phyloP scores from a whole-genome alignment of 2,797 vertebrate genomes.

The Coendou prehensilis region DNA sequence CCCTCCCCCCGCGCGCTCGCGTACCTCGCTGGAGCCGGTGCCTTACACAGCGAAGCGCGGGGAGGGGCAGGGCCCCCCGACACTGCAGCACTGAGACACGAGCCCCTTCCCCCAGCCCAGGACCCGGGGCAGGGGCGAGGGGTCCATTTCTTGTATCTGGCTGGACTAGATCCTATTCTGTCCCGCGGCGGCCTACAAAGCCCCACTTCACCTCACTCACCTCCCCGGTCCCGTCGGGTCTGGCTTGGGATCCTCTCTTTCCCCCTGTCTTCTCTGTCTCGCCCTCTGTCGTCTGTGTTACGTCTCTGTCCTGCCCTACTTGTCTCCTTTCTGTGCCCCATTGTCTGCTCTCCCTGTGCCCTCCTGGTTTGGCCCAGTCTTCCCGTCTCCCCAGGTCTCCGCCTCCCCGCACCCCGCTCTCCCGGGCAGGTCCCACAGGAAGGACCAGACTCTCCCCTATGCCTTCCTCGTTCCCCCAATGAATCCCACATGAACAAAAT shows the following conservation, averaged over 20 bases:
- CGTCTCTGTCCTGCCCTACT: neutral
- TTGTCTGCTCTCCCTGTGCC: neutral
- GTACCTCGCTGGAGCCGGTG: slow-evolving; percentile 85
- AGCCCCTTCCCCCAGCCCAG: slow-evolving; percentile 77
- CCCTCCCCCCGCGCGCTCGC: slow-evolving; percentile 82
- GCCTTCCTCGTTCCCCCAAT: slow-evolving; percentile 46
- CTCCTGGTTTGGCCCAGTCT: slow-evolving; percentile 21
- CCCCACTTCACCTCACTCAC: slow-evolving; percentile 51
- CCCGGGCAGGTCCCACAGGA: slow-evolving; percentile 85
- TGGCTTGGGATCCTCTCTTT: slow-evolving; percentile 72
- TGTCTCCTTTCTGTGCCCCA: neutral
- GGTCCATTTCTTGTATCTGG: slow-evolving; percentile 96
- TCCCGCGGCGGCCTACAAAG: slow-evolving; percentile 85
- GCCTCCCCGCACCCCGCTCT: slow-evolving; percentile 33
- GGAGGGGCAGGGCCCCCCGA: slow-evolving; percentile 83
- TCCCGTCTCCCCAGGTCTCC: neutral
- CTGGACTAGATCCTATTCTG: slow-evolving; percentile 96
- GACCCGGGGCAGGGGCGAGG: slow-evolving; percentile 79
- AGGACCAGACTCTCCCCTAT: slow-evolving; percentile 79
- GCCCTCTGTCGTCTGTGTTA: neutral
- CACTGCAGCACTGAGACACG: slow-evolving; percentile 87
- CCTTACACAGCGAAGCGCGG: slow-evolving; percentile 87
- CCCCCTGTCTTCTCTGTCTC: slow-evolving; percentile 34
- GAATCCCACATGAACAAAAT: slow-evolving; percentile 77
- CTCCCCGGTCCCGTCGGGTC: slow-evolving; percentile 62